Evolutionary conservation across 2,113 vertebrate genomes (phyloP).

Genomic region (Hyaena hyaena): DNA sequence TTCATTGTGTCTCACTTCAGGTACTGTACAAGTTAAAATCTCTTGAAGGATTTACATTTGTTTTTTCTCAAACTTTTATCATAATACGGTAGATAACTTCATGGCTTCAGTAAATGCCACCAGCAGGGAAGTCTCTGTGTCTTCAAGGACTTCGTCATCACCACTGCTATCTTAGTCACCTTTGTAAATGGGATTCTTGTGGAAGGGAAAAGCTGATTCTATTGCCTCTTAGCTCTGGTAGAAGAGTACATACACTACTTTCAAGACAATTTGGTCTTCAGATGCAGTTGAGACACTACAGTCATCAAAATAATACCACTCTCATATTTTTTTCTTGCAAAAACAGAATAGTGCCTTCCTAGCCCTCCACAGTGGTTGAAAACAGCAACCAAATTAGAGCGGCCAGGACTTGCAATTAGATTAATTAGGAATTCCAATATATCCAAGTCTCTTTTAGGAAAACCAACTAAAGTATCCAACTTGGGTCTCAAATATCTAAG

Average conservation of each 20-base stretch:
- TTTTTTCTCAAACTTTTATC: constrained; percentile 79
- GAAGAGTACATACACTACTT: constrained; percentile 94
- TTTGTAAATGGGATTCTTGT: constrained; percentile 85
- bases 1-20: constrained; percentile 84
- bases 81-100: constrained; percentile 80
- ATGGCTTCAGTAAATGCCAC: constrained; percentile 75
- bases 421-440: constrained; percentile 96
- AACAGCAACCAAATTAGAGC: constrained; percentile 93
- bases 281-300: constrained; percentile 90
- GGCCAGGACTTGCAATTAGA: constrained; percentile 91
- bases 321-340: constrained; percentile 93
- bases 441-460: constrained; percentile 91
- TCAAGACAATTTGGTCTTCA: constrained; percentile 95
- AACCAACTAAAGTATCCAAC: constrained; percentile 93
- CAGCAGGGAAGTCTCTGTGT: constrained; percentile 85
- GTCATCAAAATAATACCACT: constrained; percentile 83
- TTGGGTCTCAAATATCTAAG: constrained; percentile 95
- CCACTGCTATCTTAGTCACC: constrained; percentile 88
- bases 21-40: constrained; percentile 83
- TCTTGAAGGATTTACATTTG: constrained; percentile 84
- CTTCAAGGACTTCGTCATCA: constrained; percentile 87
- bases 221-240: constrained; percentile 94
- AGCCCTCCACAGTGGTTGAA: constrained; percentile 95
- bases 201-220: constrained; percentile 91
- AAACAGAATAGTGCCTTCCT: constrained; percentile 93